Evolutionary conservation across 2,797 vertebrate species (phyloP).

Genomic region (Spondyliosoma cantharus): DNA sequence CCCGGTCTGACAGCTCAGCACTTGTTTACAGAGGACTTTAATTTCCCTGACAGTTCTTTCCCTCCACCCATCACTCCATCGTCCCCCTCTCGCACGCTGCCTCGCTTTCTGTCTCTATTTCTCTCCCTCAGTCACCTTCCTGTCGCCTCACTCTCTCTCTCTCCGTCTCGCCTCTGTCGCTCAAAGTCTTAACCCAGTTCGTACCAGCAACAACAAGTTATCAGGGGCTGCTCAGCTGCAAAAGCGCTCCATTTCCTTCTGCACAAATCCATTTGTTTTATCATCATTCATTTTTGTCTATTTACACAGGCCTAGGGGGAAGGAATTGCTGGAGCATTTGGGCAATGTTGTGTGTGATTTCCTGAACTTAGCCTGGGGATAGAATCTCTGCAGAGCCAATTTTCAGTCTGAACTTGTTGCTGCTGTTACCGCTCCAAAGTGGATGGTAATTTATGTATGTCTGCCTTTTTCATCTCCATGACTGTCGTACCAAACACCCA

Average conservation of each 20-base stretch:
- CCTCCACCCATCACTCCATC: constrained; percentile 51
- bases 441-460: constrained; percentile 68
- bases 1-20: constrained; percentile 71
- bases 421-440: constrained; percentile 46
- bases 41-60: constrained; percentile 69
- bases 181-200: constrained; percentile 36
- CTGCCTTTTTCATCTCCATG: constrained; percentile 47
- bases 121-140: constrained; percentile 42
- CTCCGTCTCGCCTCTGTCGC: constrained; percentile 31
- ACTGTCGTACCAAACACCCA: constrained; percentile 20
- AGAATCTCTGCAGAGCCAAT: constrained; percentile 59
- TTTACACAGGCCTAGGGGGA: constrained; percentile 53
- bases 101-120: constrained; percentile 41
- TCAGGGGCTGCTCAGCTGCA: constrained; percentile 36
- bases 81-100: constrained; percentile 2
- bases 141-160: constrained; percentile 14
- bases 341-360: constrained; percentile 66
- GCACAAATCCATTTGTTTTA: constrained; percentile 65
- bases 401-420: constrained; percentile 57
- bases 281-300: constrained; percentile 64
- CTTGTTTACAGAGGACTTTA: constrained; percentile 78
- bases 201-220: constrained; percentile 33
- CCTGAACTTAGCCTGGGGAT: constrained; percentile 57
- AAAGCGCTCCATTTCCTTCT: constrained; percentile 29
- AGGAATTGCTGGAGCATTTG: constrained; percentile 52